phyloP scores from a whole-genome alignment of 2,797 vertebrate genomes.

The Acanthopagrus latus region DNA sequence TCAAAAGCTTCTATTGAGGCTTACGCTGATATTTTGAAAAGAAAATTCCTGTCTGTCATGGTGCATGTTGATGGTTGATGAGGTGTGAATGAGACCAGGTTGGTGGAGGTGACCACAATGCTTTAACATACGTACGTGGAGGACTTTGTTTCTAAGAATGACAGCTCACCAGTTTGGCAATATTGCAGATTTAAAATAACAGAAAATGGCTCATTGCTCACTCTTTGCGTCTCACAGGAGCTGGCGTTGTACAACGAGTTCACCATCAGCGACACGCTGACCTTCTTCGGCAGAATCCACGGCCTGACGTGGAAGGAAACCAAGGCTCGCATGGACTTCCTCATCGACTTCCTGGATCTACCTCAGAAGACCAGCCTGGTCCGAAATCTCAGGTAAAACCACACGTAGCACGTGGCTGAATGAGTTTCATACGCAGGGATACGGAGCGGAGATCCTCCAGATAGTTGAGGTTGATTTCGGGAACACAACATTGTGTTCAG shows the following conservation, averaged over 20 bases:
- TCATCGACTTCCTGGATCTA: slow-evolving; percentile 86
- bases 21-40: no score
- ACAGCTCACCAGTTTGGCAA: no score
- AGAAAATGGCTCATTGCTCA: neutral
- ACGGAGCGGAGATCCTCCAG: neutral
- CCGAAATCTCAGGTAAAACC: slow-evolving; percentile 85
- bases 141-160: no score
- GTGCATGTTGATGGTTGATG: no score
- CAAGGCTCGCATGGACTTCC: slow-evolving; percentile 82
- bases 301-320: slow-evolving; percentile 84
- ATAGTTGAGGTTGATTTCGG: neutral
- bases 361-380: slow-evolving; percentile 85
- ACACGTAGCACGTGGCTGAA: neutral
- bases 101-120: no score
- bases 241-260: slow-evolving; percentile 88
- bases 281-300: slow-evolving; percentile 86
- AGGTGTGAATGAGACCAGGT: no score
- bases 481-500: neutral
- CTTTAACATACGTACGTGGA: no score
- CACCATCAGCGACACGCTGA: slow-evolving; percentile 86
- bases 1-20: no score
- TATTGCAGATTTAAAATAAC: no score
- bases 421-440: neutral
- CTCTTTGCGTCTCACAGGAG: slow-evolving; percentile 72
- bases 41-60: no score